Evolutionary conservation across 2,797 vertebrate genomes (phyloP).

Genomic region (Phataginus tetradactyla): DNA sequence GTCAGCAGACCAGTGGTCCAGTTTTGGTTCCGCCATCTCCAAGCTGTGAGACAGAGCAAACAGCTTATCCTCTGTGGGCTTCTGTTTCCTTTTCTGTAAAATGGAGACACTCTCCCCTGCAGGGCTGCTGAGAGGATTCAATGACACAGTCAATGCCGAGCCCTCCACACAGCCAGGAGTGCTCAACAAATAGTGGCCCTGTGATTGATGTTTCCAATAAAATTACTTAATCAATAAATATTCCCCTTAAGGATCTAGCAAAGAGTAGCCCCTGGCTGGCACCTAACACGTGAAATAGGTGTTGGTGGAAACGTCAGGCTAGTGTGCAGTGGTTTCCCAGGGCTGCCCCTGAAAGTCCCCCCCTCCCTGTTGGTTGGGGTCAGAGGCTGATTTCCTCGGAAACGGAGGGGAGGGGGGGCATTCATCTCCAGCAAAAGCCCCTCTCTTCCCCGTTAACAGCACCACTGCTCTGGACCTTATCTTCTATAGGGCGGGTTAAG

Average conservation of each 20-base stretch:
- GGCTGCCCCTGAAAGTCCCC: not conserved
- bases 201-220: constrained; percentile 45
- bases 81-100: constrained; percentile 8
- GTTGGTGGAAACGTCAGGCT: not conserved
- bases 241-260: not conserved
- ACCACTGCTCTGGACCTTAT: not conserved
- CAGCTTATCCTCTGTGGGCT: not conserved
- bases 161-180: not conserved
- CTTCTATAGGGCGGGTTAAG: not conserved
- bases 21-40: not conserved
- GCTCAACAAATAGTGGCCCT: not conserved
- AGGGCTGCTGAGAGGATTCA: constrained; percentile 28
- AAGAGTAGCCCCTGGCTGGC: not conserved
- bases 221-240: constrained; percentile 58
- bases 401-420: not conserved
- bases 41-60: not conserved
- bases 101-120: not conserved
- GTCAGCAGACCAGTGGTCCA: not conserved
- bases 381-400: not conserved
- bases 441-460: not conserved
- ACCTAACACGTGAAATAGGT: not conserved
- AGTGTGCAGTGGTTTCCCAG: not conserved
- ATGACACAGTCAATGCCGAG: not conserved
- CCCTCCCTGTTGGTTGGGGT: not conserved
- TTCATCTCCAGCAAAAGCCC: not conserved